Percentiles rank a stretch among this genome's conserved stretches.
phyloP scores from a whole-genome alignment of 37 sponge, comb jelly and placozoan species.

The Spongilla lacustris region DNA sequence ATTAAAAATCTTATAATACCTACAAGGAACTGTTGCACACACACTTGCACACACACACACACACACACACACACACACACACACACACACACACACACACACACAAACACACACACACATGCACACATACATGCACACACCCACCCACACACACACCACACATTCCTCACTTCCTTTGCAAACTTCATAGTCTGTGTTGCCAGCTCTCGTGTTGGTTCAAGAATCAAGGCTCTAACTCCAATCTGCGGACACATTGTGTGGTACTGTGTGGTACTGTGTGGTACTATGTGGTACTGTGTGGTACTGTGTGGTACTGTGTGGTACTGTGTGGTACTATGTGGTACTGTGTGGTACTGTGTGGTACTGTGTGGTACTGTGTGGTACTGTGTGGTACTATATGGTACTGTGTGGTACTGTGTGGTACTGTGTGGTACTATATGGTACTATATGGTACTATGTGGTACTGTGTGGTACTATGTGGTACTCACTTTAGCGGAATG shows the following conservation, averaged over 20 bases:
- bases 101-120: conserved; percentile 15
- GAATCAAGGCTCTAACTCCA: conserved; percentile 81
- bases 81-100: conserved; percentile 26
- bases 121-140: conserved; percentile 9
- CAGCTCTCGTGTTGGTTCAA: conserved; percentile 95
- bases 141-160: neutral
- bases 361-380: neutral
- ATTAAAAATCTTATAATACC: too few species aligned
- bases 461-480: neutral
- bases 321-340: neutral
- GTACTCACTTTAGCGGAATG: conserved; percentile 77
- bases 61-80: too few species aligned
- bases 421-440: neutral
- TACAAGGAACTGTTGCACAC: too few species aligned
- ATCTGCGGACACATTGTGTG: conserved; percentile 45
- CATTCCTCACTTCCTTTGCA: conserved; percentile 81
- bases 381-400: neutral
- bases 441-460: neutral
- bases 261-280: neutral
- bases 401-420: neutral
- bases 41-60: too few species aligned
- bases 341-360: neutral
- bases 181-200: conserved; percentile 95
- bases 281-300: neutral
- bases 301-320: neutral